These are phyloP conservation scores for Ceratina australensis DNA, from an alignment of 1,140 invertebrate genomes.

Conservation along the genomic window DNA sequence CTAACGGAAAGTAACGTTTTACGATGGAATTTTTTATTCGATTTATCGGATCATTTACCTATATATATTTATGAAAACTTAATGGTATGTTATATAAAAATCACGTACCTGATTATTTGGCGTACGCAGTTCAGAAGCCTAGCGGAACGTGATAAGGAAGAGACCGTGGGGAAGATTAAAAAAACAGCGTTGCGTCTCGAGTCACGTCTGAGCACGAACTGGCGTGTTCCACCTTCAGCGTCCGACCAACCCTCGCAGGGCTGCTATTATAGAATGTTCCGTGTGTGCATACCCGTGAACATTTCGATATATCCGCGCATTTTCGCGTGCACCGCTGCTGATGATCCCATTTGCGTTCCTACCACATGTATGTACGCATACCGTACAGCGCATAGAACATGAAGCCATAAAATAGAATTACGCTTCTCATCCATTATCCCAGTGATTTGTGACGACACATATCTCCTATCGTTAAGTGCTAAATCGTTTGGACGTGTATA, in stretches of 20 bases:
- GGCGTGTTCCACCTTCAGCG: slow-evolving; percentile 67
- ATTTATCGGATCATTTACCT: too few species aligned
- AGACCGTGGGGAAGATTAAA: slow-evolving; percentile 48
- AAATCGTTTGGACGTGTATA: not conserved
- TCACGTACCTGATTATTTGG: slow-evolving; percentile 37
- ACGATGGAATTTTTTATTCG: too few species aligned
- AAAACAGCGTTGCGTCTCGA: slow-evolving; percentile 67
- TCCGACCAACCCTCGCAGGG: slow-evolving; percentile 60
- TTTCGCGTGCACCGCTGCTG: slow-evolving; percentile 34
- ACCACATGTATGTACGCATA: not conserved
- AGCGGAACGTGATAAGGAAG: slow-evolving; percentile 24
- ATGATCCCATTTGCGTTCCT: slow-evolving; percentile 23
- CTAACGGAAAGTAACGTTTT: too few species aligned
- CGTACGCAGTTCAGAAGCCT: slow-evolving; percentile 3
- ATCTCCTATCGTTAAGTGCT: not conserved
- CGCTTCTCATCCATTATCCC: too few species aligned
- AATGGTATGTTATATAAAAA: not conserved
- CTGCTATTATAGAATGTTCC: slow-evolving; percentile 69
- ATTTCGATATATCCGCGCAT: slow-evolving; percentile 59
- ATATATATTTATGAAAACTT: not conserved
- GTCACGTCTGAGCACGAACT: slow-evolving; percentile 75
- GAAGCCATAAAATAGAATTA: not conserved
- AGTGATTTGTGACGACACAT: not conserved
- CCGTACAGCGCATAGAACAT: not conserved
- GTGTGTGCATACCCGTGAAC: slow-evolving; percentile 55